Evolutionary conservation across 2,888 invertebrate species (phyloP).

Genomic region (Agrenia bidenticulata): DNA sequence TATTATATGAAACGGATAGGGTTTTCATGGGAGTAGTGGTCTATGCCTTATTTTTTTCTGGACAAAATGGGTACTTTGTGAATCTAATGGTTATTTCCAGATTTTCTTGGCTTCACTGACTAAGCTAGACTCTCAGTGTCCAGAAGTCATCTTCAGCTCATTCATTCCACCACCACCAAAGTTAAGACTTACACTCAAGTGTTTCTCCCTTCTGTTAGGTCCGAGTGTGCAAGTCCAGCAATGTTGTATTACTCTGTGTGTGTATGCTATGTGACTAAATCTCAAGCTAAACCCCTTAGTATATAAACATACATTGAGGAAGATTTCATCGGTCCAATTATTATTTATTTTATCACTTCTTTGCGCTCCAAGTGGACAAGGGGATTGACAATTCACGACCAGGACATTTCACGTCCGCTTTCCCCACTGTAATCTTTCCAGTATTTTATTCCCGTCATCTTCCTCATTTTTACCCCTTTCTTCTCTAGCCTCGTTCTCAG

Average conservation of each 20-base stretch:
- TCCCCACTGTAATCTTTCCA: slow-evolving; percentile 21
- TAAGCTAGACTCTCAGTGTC: slow-evolving; percentile 22
- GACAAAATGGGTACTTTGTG: slow-evolving; percentile 48
- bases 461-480: slow-evolving; percentile 12
- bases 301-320: slow-evolving; percentile 33
- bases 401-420: slow-evolving; percentile 13
- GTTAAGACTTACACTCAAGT: slow-evolving; percentile 32
- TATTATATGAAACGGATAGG: slow-evolving; percentile 1
- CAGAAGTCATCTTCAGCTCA: slow-evolving; percentile 32
- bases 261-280: not conserved
- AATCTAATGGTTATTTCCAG: slow-evolving; percentile 49
- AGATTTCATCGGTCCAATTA: slow-evolving; percentile 46
- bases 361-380: slow-evolving; percentile 22
- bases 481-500: slow-evolving; percentile 12
- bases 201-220: slow-evolving; percentile 25
- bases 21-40: slow-evolving; percentile 1
- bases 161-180: slow-evolving; percentile 22
- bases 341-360: slow-evolving; percentile 47
- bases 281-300: slow-evolving; percentile 14
- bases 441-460: slow-evolving; percentile 21
- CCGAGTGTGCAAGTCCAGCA: too few species aligned
- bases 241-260: not conserved
- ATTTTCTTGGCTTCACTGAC: slow-evolving; percentile 39
- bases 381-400: slow-evolving; percentile 29
- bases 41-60: slow-evolving; percentile 28